Conservation (phyloP, 2,113 vertebrate genomes). For the Cebus imitator region DNA sequence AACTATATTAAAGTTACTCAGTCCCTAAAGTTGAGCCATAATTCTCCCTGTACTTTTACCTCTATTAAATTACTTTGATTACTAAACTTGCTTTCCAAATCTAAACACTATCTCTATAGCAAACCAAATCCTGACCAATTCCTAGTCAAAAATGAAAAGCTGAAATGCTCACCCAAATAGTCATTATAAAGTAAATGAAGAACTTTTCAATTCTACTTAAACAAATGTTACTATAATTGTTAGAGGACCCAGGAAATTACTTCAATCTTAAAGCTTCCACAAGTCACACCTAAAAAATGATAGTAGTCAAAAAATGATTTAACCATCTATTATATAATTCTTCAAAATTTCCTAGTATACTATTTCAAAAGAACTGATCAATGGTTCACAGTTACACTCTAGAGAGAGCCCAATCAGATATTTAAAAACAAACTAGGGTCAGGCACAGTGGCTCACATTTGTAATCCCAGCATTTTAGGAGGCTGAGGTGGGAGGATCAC, state of each 20-base stretch:
- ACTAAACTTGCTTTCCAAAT: constrained; percentile 37
- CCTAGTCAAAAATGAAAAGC: constrained; percentile 20
- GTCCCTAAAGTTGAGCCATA: not conserved
- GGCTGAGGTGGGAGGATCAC: no score
- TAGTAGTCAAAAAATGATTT: not conserved
- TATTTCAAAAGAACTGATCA: not conserved
- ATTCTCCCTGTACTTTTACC: constrained; percentile 11
- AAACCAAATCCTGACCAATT: constrained; percentile 1
- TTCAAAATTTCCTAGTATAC: not conserved
- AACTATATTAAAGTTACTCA: constrained; percentile 32
- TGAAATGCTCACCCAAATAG: not conserved
- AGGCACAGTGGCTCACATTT: no score
- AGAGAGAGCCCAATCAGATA: not conserved
- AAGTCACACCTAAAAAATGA: constrained; percentile 28
- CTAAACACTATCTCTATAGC: not conserved
- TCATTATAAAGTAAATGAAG: not conserved
- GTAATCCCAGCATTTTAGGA: no score
- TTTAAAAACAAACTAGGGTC: not conserved
- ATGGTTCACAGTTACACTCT: not conserved
- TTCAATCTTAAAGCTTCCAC: not conserved
- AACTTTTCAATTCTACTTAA: constrained; percentile 21
- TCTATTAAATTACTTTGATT: constrained; percentile 4
- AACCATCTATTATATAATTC: not conserved
- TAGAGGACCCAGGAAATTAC: constrained; percentile 4
- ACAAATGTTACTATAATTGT: not conserved